Evolutionary conservation across 2,113 vertebrate genomes (phyloP).

Genomic region (Istiophorus platypterus): DNA sequence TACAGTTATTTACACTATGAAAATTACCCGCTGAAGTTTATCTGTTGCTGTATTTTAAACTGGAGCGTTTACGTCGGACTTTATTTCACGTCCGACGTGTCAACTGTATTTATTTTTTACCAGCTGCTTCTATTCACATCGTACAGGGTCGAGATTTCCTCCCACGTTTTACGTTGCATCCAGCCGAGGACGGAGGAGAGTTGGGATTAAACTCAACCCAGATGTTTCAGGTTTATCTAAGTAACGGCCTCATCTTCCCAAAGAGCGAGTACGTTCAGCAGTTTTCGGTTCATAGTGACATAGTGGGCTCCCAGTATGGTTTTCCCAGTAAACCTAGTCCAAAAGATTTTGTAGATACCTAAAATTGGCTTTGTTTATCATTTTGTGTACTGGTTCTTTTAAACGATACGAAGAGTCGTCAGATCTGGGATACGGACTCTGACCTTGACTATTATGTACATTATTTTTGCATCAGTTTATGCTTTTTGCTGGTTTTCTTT

Average conservation of each 20-base stretch:
- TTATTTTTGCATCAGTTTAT: too few species aligned
- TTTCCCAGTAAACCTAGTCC: not conserved
- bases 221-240: not conserved
- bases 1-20: not conserved
- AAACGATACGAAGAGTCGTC: not conserved
- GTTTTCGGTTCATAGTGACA: not conserved
- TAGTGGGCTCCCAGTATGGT: not conserved
- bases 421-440: not conserved
- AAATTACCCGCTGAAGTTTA: too few species aligned
- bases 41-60: too few species aligned
- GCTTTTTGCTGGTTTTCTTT: not conserved
- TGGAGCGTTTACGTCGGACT: too few species aligned
- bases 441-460: not conserved
- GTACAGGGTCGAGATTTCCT: not conserved
- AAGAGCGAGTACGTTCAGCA: constrained; percentile 22
- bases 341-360: not conserved
- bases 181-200: not conserved
- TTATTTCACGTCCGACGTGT: too few species aligned
- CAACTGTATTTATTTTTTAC: not conserved
- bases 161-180: not conserved
- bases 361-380: not conserved
- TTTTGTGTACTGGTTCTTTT: not conserved
- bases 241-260: not conserved
- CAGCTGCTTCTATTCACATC: not conserved
- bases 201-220: not conserved